Conservation (phyloP, 2,797 vertebrate genomes). For the Ispidina picta region DNA sequence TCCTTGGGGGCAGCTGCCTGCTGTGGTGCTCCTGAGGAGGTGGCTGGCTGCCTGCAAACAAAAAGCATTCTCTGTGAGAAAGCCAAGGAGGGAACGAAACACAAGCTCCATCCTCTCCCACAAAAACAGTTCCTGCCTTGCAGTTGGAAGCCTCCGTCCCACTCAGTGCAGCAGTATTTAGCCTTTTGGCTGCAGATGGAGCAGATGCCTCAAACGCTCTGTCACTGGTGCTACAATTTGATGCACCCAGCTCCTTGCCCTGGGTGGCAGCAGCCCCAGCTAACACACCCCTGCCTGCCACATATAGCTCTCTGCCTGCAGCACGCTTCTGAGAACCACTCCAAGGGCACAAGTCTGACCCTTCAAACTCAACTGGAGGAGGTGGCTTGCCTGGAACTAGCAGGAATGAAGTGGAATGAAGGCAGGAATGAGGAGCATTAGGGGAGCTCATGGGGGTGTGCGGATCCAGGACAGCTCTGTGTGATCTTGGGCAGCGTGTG, state of each 20-base stretch:
- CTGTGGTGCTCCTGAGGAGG: not conserved
- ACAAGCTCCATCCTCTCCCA: not conserved
- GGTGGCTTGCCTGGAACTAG: not conserved
- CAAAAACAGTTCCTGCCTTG: not conserved
- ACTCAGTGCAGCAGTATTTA: not conserved
- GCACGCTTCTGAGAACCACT: not conserved
- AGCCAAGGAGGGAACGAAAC: not conserved
- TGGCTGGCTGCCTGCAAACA: constrained; percentile 70
- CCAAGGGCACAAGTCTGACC: not conserved
- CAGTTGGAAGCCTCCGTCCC: not conserved
- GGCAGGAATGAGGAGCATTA: too few relatives aligned
- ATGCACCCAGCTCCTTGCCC: not conserved
- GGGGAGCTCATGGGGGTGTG: too few relatives aligned
- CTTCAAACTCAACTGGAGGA: not conserved
- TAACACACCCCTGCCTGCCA: not conserved
- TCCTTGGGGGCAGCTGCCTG: not conserved
- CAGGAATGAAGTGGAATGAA: not conserved
- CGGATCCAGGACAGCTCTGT: too few relatives aligned
- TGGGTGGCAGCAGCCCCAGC: not conserved
- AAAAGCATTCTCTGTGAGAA: not conserved
- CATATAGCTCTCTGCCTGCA: not conserved
- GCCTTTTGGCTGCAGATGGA: not conserved
- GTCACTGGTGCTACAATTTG: not conserved
- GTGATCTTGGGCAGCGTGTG: too few relatives aligned
- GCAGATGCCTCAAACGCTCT: not conserved